Percentiles rank a stretch among this genome's conserved stretches.
Evolutionary conservation across 2,113 vertebrate species (phyloP).

Genomic region (Strix aluco): DNA sequence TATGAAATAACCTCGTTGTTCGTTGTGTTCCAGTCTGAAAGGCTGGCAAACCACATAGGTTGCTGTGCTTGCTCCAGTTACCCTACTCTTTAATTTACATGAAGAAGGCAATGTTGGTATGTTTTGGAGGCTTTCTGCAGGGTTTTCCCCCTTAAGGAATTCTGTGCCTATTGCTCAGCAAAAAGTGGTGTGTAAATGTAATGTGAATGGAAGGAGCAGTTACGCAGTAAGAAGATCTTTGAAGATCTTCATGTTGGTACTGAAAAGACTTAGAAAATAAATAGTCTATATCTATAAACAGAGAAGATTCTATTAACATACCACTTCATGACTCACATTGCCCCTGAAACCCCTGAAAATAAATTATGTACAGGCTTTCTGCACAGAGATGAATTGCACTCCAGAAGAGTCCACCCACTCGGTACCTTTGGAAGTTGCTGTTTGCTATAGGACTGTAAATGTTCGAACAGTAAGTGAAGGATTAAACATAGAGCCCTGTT

Average conservation of each 20-base stretch:
- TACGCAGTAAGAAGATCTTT: not conserved
- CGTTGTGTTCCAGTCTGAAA: not conserved
- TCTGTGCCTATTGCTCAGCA: slow-evolving; percentile 61
- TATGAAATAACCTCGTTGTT: slow-evolving; percentile 15
- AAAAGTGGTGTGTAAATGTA: slow-evolving; percentile 30
- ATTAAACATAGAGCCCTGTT: not conserved
- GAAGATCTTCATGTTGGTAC: slow-evolving; percentile 23
- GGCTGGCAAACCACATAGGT: slow-evolving; percentile 14
- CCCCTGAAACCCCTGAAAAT: slow-evolving; percentile 12
- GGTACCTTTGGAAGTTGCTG: not conserved
- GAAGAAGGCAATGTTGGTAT: not conserved
- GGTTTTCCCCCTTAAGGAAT: slow-evolving; percentile 35
- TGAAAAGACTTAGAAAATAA: slow-evolving; percentile 56
- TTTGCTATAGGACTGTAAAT: not conserved
- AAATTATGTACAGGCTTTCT: not conserved
- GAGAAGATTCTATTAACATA: slow-evolving; percentile 59
- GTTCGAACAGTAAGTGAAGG: not conserved
- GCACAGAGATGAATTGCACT: slow-evolving; percentile 11
- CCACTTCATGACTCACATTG: slow-evolving; percentile 21
- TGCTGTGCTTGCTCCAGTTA: not conserved
- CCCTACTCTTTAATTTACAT: not conserved
- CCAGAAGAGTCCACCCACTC: not conserved
- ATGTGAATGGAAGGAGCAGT: slow-evolving; percentile 38
- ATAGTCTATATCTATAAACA: slow-evolving; percentile 63
- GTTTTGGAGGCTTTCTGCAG: slow-evolving; percentile 49